Evolutionary conservation across 1,140 invertebrate genomes (phyloP).

Genomic region (Campoletis sonorensis): DNA sequence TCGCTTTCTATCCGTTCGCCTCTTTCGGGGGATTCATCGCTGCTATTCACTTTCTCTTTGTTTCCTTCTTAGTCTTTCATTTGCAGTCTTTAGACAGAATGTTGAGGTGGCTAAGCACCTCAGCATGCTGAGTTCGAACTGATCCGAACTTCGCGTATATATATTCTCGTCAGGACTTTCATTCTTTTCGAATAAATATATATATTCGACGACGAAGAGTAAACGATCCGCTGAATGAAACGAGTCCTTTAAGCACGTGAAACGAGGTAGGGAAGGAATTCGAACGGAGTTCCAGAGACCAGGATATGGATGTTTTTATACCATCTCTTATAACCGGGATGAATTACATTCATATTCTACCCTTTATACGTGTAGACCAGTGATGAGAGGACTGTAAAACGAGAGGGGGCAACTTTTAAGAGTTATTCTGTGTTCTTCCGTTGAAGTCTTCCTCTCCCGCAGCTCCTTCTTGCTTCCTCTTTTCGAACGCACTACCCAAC

Average conservation of each 20-base stretch:
- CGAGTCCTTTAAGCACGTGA: slow-evolving; percentile 48
- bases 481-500: neutral
- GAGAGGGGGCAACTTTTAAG: neutral
- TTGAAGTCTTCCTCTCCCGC: slow-evolving; percentile 36
- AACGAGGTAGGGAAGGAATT: slow-evolving; percentile 57
- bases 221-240: neutral
- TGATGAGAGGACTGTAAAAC: neutral
- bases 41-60: neutral
- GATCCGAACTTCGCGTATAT: slow-evolving; percentile 23
- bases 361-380: neutral
- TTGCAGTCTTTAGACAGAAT: slow-evolving; percentile 44
- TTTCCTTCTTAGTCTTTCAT: slow-evolving; percentile 16
- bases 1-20: neutral
- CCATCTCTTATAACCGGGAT: slow-evolving; percentile 64
- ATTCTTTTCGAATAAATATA: neutral
- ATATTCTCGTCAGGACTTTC: neutral
- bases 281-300: slow-evolving; percentile 64
- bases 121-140: slow-evolving; percentile 33
- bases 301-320: slow-evolving; percentile 18
- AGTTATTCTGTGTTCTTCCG: slow-evolving; percentile 14
- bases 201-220: neutral
- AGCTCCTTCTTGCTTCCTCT: slow-evolving; percentile 17
- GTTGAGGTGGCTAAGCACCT: slow-evolving; percentile 58
- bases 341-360: slow-evolving; percentile 67
- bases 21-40: neutral